A percentile compares a stretch with the other conserved stretches of the same genome.
Conservation (phyloP, 2,113 vertebrate genomes). For the Coptodon bakossiorum region DNA sequence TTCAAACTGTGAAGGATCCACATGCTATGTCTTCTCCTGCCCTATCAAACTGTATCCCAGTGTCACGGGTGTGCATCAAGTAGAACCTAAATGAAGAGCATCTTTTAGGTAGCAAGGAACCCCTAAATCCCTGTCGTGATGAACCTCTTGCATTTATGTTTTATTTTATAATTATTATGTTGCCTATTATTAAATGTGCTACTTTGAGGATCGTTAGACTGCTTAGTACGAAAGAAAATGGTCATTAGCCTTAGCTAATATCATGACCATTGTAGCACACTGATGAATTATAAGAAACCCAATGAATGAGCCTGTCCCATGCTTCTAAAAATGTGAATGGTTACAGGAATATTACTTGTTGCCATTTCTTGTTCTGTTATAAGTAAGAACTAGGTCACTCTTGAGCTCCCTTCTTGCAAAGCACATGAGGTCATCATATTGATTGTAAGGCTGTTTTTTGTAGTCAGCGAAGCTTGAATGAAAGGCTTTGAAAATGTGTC, state of each 20-base stretch:
- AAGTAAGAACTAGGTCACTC: background rate
- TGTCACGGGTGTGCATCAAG: background rate
- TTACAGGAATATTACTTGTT: background rate
- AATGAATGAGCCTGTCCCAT: background rate
- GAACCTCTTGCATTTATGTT: background rate
- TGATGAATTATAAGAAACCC: background rate
- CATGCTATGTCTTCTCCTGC: slow-evolving; percentile 15
- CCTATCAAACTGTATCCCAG: background rate
- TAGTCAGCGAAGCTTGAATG: slow-evolving; percentile 35
- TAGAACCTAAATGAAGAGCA: slow-evolving; percentile 4
- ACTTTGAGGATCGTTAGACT: background rate
- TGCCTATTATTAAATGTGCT: background rate
- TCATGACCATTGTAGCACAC: background rate
- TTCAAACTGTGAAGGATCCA: slow-evolving; percentile 23
- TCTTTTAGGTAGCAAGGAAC: background rate
- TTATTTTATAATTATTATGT: background rate
- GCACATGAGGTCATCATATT: slow-evolving; percentile 31
- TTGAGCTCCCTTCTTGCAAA: background rate
- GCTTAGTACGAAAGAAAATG: background rate
- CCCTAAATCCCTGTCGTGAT: background rate
- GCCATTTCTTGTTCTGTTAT: background rate
- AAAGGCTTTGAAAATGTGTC: slow-evolving; percentile 31
- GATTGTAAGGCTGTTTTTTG: slow-evolving; percentile 33
- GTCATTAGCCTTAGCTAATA: background rate
- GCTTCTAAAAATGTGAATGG: background rate